A percentile compares a stretch with the other conserved stretches of the same genome.
Evolutionary conservation across 1,140 invertebrate species (phyloP).

Genomic region (Atta colombica): DNA sequence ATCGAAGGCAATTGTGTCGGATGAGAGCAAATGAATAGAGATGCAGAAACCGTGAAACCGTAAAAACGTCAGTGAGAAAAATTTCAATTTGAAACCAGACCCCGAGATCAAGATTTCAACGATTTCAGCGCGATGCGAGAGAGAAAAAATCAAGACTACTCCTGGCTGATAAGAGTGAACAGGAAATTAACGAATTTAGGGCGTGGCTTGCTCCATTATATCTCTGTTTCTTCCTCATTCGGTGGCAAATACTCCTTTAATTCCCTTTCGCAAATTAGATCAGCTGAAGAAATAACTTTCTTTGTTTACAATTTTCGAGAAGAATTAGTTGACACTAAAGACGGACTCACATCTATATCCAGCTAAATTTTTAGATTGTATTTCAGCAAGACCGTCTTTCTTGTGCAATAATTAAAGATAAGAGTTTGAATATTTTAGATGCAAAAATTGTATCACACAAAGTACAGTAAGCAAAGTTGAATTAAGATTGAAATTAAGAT

Average conservation of each 20-base stretch:
- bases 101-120: conserved; percentile 33
- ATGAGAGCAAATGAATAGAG: conserved; percentile 32
- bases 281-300: conserved; percentile 17
- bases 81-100: conserved; percentile 40
- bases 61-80: conserved; percentile 34
- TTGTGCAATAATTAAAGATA: not conserved
- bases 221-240: conserved; percentile 18
- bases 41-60: conserved; percentile 14
- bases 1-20: conserved; percentile 22
- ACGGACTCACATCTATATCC: not conserved
- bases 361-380: no score
- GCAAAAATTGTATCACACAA: not conserved
- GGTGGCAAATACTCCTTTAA: conserved; percentile 2
- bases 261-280: conserved; percentile 41
- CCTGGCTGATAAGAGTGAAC: not conserved
- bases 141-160: not conserved
- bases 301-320: not conserved
- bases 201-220: conserved; percentile 14
- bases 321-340: not conserved
- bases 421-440: not conserved
- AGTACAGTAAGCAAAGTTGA: not conserved
- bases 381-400: no score
- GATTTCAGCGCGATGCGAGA: not conserved
- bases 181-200: conserved; percentile 52
- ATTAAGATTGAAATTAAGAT: not conserved